Base-by-base conservation (phyloP, 2,797 vertebrate species). In the Alca torda region DNA sequence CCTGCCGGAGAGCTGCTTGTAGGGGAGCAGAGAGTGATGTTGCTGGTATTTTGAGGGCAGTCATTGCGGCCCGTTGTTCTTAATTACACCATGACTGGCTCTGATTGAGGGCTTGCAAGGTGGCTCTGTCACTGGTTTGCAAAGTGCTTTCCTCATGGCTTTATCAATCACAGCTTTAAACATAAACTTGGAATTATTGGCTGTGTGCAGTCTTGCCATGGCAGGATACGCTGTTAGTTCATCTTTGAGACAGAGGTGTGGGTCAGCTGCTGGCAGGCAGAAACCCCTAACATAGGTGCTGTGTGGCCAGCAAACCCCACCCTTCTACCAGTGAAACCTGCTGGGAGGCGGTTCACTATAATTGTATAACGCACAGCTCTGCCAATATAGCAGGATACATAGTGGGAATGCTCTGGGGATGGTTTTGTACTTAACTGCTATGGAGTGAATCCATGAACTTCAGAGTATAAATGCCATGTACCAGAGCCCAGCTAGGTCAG, bases 361-460 rank as follows among this genome's bases (percentile, higher is more conserved):
- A 25, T 10, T 69, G 41, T 37, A 24, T 59, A 54, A 41, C 76
- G 54, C 73, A 65, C 24, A 54, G 63, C 73, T 65, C 61, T 76
- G 61, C 46, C 46, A 69, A 0, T 51, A 26, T 11, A 84, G 68
- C 76, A 73, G 85, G 83, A 10, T 57, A 46, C 10, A 1, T 43
- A 53, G 28, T 51, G 39, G 69, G 54, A 90, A 46, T 0, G 3
- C 69, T 81, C 37, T 13, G 5, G 73, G 79, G 31, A 61, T 90
- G 69, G 35, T 90, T 91, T 79, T 90, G 85, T 93, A 11, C 63
- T 84, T 87, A 64, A 59, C 85, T 82, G 65, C 50, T 81, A 3
- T 88, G 90, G 83, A 93, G 69, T 84, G 83, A 93, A 84, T 95
- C 82, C 28, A 33, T 78, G 76, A 93, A 90, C 89, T 84, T 87